A percentile compares a stretch with the other conserved stretches of the same genome.
phyloP scores from a whole-genome alignment of 2,888 invertebrate species.

The Lobophora halterata region DNA sequence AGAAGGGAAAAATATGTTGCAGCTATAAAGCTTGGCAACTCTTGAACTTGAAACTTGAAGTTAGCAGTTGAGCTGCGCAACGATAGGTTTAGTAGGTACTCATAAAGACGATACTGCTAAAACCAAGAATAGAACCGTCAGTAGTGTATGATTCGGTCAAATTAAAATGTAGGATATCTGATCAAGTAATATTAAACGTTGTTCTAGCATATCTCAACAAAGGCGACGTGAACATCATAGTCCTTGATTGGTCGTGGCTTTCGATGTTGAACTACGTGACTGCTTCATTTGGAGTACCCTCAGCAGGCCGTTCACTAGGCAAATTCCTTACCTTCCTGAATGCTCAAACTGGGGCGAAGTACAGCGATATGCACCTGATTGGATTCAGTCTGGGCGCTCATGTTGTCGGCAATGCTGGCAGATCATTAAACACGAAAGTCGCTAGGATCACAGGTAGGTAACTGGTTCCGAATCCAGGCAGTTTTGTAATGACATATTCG shows the following conservation, averaged over 20 bases:
- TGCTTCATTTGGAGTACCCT: slow-evolving; percentile 6
- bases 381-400: slow-evolving; percentile 66
- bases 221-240: slow-evolving; percentile 21
- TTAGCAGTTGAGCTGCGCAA: too few species aligned
- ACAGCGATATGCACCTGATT: slow-evolving; percentile 35
- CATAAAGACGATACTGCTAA: too few species aligned
- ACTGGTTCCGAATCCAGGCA: too few species aligned
- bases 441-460: slow-evolving; percentile 43
- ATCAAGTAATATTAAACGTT: too few species aligned
- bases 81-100: too few species aligned
- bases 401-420: slow-evolving; percentile 49
- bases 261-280: slow-evolving; percentile 12
- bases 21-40: too few species aligned
- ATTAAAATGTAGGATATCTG: too few species aligned
- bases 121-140: too few species aligned
- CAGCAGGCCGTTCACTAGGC: slow-evolving; percentile 13
- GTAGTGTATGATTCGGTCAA: too few species aligned
- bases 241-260: slow-evolving; percentile 23
- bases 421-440: slow-evolving; percentile 38
- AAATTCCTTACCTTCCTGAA: slow-evolving; percentile 16
- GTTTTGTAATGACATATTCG: neutral
- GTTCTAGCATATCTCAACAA: slow-evolving; percentile 15
- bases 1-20: too few species aligned
- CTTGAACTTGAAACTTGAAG: too few species aligned
- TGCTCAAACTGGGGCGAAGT: slow-evolving; percentile 11